A percentile compares a stretch with the other conserved stretches of the same genome.
Evolutionary conservation across 2,797 vertebrate genomes (phyloP).

Genomic region (Siniperca scherzeri): DNA sequence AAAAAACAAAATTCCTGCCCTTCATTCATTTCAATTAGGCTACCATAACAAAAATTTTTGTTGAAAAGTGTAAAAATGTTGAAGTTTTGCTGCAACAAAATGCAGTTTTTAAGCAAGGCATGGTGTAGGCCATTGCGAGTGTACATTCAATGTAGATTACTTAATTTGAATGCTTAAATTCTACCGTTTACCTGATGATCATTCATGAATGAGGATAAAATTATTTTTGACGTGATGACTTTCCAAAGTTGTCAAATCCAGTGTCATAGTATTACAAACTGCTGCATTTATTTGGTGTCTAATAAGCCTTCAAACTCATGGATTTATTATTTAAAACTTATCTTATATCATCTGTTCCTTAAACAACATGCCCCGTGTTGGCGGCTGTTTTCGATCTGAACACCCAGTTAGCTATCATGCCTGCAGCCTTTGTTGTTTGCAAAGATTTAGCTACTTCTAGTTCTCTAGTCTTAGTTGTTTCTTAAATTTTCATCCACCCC

Average conservation of each 20-base stretch:
- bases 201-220: neutral
- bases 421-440: neutral
- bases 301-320: neutral
- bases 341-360: neutral
- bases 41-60: neutral
- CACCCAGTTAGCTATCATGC: neutral
- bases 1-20: neutral
- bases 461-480: neutral
- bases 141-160: neutral
- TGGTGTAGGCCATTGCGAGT: neutral
- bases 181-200: neutral
- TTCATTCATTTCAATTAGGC: neutral
- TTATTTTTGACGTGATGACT: neutral
- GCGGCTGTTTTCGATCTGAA: neutral
- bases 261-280: neutral
- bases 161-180: neutral
- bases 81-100: neutral
- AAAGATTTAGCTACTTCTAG: neutral
- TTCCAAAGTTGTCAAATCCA: slow-evolving; percentile 2
- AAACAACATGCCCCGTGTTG: neutral
- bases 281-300: slow-evolving; percentile 5
- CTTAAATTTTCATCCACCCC: neutral
- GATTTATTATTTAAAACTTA: neutral
- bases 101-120: neutral
- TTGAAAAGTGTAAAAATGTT: neutral